phyloP scores from a whole-genome alignment of 2,797 vertebrate genomes.

The Cynopterus sphinx region DNA sequence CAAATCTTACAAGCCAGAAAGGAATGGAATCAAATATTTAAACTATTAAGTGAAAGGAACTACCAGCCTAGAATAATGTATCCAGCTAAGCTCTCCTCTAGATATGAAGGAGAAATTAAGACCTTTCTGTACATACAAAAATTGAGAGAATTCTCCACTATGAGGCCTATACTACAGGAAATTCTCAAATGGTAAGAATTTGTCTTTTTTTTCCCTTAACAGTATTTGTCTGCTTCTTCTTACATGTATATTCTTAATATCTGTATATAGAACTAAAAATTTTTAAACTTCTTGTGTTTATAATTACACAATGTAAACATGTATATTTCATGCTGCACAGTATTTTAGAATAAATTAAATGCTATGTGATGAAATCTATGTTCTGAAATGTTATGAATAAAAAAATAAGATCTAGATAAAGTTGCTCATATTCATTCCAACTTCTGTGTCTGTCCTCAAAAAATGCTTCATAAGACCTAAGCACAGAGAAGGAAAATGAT shows the following conservation, averaged over 20 bases:
- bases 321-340: constrained; percentile 7
- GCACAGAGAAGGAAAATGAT: neutral
- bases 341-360: constrained; percentile 29
- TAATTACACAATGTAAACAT: neutral
- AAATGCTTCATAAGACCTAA: neutral
- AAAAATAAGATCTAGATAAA: constrained; percentile 36
- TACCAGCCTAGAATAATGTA: no score
- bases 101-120: no score
- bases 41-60: no score
- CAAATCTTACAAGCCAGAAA: no score
- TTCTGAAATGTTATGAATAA: constrained; percentile 28
- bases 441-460: neutral
- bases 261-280: neutral
- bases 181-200: neutral
- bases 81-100: no score
- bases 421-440: neutral
- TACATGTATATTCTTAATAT: neutral
- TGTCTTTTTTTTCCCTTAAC: neutral
- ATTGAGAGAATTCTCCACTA: no score
- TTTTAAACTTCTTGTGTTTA: neutral
- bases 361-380: neutral
- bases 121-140: no score
- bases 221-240: neutral
- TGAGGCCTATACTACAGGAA: no score
- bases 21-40: no score